Base-by-base conservation (phyloP, 2,113 vertebrate species). In the Atrichornis clamosus region DNA sequence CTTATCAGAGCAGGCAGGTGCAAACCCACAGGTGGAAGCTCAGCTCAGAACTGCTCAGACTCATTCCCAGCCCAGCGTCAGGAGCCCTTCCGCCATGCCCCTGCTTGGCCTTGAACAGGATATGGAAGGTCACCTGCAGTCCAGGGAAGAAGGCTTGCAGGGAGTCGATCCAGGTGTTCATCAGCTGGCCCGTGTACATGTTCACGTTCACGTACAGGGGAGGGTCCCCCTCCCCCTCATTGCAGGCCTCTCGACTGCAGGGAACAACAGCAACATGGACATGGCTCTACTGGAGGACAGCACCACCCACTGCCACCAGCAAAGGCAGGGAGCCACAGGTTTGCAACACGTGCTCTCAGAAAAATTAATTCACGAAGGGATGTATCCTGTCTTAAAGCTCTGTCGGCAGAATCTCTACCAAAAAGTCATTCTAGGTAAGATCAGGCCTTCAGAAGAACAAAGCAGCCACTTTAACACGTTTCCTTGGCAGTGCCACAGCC, bases 131-230 rank as follows among this genome's bases (percentile, higher is more conserved):
- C 39, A 99, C 99, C 99, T 99, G 99, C 42, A 99, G 98, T 2
- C 99, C 99, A 3, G 99, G 99, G 94, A 99, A 99, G 94, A 99
- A 99, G n/a, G 99, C 99, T 95, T 99, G 99, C 86, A 99, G 98
- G 26, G 99, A 99, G 97, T 99, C 99, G 3, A 99, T 99, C 99
- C 99, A 99, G 2, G 99, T 99, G 98, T 99, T 99, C 99, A 99
- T 99, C 81, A 99, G 98, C 96, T 99, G 99, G 16, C 99, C 99
- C 2, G 98, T 99, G 97, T 99, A 99, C 99, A 99, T 99, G 98
- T 99, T 99, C 26, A 99, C 99, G 2, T 99, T 99, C 41, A 99
- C 99, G 1, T 99, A 99, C 2, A 99, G 98, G 9, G 99, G 99
- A 13, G 99, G 99, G 95, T 99, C 99, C 4, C 99, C 99, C 49